phyloP scores from a whole-genome alignment of 2,888 invertebrate species.

The Nephrotoma flavescens region DNA sequence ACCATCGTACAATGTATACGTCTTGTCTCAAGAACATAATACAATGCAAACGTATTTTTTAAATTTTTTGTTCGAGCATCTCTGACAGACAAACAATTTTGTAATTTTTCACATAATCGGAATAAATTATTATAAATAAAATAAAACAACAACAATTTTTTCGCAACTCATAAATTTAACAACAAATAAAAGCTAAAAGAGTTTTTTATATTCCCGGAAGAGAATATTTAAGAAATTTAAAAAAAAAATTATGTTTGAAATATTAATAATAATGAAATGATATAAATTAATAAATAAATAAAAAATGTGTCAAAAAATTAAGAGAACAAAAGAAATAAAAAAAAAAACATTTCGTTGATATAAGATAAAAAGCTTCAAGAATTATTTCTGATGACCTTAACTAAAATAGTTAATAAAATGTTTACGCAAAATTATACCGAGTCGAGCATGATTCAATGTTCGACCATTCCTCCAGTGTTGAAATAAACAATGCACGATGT shows the following conservation, averaged over 20 bases:
- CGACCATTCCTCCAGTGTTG: background rate
- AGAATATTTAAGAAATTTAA: background rate
- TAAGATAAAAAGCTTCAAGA: background rate
- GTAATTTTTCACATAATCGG: background rate
- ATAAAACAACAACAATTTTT: background rate
- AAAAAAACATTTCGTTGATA: background rate
- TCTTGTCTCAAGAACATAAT: background rate
- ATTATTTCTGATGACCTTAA: background rate
- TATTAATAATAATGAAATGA: background rate
- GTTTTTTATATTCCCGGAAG: background rate
- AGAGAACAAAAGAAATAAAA: background rate
- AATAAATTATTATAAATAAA: background rate
- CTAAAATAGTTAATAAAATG: background rate
- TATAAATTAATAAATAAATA: background rate
- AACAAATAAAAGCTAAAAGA: background rate
- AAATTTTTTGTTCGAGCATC: background rate
- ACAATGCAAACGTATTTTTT: background rate
- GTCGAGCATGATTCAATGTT: background rate
- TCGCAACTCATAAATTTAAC: background rate
- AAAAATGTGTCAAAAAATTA: background rate
- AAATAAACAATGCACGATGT: background rate
- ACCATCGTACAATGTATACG: background rate
- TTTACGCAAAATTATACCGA: background rate
- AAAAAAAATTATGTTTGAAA: background rate
- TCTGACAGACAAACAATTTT: background rate